Conservation (phyloP, 2,888 invertebrate genomes). For the Cyclophora albipunctata region DNA sequence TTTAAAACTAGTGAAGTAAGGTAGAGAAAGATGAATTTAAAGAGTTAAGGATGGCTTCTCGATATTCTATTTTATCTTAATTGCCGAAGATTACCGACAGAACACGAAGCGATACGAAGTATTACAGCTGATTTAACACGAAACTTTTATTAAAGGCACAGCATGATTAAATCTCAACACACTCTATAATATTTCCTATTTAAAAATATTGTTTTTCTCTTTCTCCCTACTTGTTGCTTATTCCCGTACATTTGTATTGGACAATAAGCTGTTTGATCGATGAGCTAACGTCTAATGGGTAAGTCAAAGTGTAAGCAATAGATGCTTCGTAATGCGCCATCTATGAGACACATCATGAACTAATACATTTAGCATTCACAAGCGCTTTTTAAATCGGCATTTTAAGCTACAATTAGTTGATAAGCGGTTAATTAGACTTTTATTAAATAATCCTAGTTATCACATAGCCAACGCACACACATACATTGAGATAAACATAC, state of each 20-base stretch:
- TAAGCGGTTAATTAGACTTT: no score
- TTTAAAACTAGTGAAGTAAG: no score
- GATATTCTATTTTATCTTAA: no score
- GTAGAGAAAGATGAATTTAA: no score
- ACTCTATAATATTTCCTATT: conserved; percentile 48
- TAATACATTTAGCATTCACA: conserved; percentile 6
- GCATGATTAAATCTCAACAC: conserved; percentile 57
- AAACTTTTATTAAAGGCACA: conserved; percentile 40
- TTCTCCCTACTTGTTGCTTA: conserved; percentile 67
- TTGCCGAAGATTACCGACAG: no score
- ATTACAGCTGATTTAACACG: no score
- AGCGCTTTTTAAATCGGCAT: no score
- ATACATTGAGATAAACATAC: conserved; percentile 3
- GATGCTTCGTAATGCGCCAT: conserved; percentile 54
- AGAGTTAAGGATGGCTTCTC: no score
- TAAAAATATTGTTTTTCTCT: conserved; percentile 60
- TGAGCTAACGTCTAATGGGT: conserved; percentile 87
- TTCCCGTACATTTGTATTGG: conserved; percentile 61
- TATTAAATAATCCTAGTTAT: background rate
- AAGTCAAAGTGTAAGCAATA: conserved; percentile 72
- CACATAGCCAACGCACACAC: conserved; percentile 7
- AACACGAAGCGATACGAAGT: no score
- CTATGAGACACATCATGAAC: conserved; percentile 21
- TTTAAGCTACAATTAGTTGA: no score
- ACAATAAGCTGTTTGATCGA: conserved; percentile 87